Evolutionary conservation across 30 jellyfish, hydroid and myxozoan species (phyloP), one percentile per base, ranked within the genome.

Genomic region (Aurelia aurita): DNA sequence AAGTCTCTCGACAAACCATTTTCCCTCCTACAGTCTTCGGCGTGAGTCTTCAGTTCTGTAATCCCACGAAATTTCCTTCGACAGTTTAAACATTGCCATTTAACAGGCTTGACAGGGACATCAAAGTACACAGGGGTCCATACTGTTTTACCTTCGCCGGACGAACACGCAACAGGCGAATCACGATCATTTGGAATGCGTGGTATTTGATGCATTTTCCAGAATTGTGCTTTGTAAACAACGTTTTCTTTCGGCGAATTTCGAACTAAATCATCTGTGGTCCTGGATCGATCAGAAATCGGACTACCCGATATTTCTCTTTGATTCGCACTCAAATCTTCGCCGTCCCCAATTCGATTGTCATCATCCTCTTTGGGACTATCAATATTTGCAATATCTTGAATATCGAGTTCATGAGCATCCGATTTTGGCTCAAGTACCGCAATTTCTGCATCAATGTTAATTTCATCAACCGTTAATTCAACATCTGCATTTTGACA

Each of bases 91-190:
- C 86, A 74, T 55, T 74, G 75, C 86, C 86, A 74, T 29, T 31
- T 55, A 18, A 74, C 64, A 8, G 86, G 86, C 46, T 32, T 74
- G 27, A 74, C 86, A 18, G 74, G 86, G 34, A 55, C 86, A 53
- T 55, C 86, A 31, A 74, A 74, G 43, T 74, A 74, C 26, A 74
- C 43, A 22, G 86, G 86, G 25, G 86, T 57, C 86, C 86, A 74
- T 18, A 74, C 74, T 26, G 72, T 39, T 51, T 59, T 23, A 28
- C 35, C n/a, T 32, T 74, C 43, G 28, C 44, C 35, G 0, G 86
- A 31, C 14, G n/a, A 29, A 16, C 39, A 20, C 35, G 1, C 34
- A 4, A 21, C 62, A 9, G 21, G 62, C 6, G 65, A 31, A 11
- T 72, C 70, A n/a, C 14, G 25, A 9, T 27, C n/a, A 8, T 45